Conservation (phyloP, 2,888 invertebrate species). For the Thymelicus lineola region DNA sequence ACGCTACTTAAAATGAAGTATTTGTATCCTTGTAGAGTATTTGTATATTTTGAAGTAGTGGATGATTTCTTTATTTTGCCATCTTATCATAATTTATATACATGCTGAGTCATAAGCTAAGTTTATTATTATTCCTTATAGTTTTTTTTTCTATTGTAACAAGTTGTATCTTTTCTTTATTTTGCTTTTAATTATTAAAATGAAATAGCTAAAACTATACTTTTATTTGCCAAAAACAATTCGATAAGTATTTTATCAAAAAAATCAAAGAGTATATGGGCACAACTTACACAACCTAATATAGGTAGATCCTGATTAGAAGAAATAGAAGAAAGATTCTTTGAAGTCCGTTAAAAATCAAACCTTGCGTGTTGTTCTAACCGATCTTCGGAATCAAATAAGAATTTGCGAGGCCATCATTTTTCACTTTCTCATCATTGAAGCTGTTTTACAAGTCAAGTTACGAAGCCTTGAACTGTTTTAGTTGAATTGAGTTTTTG, state of each 20-base stretch:
- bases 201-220: no score
- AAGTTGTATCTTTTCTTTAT: no score
- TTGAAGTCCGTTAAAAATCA: no score
- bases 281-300: no score
- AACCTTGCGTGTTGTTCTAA: no score
- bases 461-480: neutral
- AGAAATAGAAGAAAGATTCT: no score
- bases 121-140: no score
- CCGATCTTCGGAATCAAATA: neutral
- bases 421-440: conserved; percentile 6
- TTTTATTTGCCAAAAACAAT: no score
- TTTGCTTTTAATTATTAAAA: no score
- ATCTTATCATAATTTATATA: neutral
- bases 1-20: neutral
- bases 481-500: neutral
- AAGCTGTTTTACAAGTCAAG: neutral
- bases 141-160: no score
- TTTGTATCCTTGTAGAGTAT: neutral
- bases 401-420: neutral
- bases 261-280: neutral
- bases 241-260: neutral
- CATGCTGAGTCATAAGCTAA: neutral
- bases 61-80: neutral
- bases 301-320: no score
- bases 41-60: neutral